Evolutionary conservation across 1,140 invertebrate species (phyloP).

Genomic region (Panulirus ornatus): DNA sequence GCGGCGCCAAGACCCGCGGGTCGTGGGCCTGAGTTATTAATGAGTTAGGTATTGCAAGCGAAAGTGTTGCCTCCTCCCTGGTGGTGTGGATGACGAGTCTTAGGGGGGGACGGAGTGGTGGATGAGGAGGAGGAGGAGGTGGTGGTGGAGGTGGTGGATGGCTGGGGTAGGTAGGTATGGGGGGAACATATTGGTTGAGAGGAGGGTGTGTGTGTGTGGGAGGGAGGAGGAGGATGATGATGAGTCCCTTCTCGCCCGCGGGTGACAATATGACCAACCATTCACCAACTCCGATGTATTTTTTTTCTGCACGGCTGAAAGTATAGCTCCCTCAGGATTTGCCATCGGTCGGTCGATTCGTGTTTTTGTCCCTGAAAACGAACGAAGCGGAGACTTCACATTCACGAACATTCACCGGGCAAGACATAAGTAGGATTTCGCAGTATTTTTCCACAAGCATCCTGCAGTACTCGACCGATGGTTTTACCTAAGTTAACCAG

Average conservation of each 20-base stretch:
- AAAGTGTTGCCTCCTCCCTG: neutral
- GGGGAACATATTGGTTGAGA: neutral
- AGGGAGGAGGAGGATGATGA: neutral
- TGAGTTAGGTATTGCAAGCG: conserved; percentile 43
- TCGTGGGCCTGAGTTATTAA: conserved; percentile 22
- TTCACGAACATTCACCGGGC: too few species aligned
- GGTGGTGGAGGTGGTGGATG: neutral
- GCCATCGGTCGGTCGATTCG: too few species aligned
- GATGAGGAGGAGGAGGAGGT: neutral
- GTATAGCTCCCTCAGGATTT: too few species aligned
- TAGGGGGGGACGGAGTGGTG: neutral
- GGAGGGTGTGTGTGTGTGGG: neutral
- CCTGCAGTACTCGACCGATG: too few species aligned
- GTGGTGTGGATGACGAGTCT: neutral
- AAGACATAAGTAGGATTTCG: too few species aligned
- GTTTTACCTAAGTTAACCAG: too few species aligned
- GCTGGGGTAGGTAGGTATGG: neutral
- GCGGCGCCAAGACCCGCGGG: conserved; percentile 26
- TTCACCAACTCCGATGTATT: too few species aligned
- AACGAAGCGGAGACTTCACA: too few species aligned
- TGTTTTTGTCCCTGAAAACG: too few species aligned
- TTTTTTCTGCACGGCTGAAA: too few species aligned
- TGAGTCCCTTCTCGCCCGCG: neutral
- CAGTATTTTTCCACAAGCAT: too few species aligned
- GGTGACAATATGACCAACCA: neutral